phyloP scores from a whole-genome alignment of 1,140 invertebrate species.

The Pissodes strobi region DNA sequence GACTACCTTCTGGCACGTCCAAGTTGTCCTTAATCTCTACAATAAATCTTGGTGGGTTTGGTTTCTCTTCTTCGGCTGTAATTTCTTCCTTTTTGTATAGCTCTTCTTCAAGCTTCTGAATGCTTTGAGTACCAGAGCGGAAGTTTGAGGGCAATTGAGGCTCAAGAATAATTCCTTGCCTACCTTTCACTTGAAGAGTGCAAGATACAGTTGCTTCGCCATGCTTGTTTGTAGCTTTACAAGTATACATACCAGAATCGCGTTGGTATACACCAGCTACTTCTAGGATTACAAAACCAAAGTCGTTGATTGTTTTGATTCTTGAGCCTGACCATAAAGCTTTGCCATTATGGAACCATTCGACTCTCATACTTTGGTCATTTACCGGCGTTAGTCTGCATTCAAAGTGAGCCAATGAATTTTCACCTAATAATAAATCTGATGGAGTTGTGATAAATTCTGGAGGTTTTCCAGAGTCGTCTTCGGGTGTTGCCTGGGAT shows the following conservation, averaged over 20 bases:
- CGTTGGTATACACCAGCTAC: slow-evolving; percentile 85
- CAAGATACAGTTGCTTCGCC: slow-evolving; percentile 87
- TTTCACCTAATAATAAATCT: slow-evolving; percentile 84
- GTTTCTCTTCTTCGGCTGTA: slow-evolving; percentile 76
- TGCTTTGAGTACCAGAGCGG: slow-evolving; percentile 82
- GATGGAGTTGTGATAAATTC: slow-evolving; percentile 88
- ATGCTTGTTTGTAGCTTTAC: slow-evolving; percentile 88
- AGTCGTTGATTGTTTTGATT: slow-evolving; percentile 91
- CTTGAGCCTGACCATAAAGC: slow-evolving; percentile 82
- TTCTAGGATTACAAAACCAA: slow-evolving; percentile 92
- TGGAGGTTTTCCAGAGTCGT: slow-evolving; percentile 86
- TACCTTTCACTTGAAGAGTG: slow-evolving; percentile 80
- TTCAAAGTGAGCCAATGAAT: slow-evolving; percentile 90
- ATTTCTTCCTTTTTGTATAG: slow-evolving; percentile 87
- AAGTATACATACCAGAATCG: slow-evolving; percentile 88
- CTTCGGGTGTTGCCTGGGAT: slow-evolving; percentile 68
- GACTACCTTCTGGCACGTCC: slow-evolving; percentile 83
- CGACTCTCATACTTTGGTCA: slow-evolving; percentile 90
- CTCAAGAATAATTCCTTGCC: slow-evolving; percentile 86
- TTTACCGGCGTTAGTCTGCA: slow-evolving; percentile 87
- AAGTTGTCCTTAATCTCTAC: slow-evolving; percentile 83
- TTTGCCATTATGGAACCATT: slow-evolving; percentile 97
- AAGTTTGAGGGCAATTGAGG: slow-evolving; percentile 88
- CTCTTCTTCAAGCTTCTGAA: slow-evolving; percentile 87
- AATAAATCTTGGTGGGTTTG: slow-evolving; percentile 82